Evolutionary conservation across 2,113 vertebrate genomes (phyloP).

Genomic region (Tapirus terrestris): DNA sequence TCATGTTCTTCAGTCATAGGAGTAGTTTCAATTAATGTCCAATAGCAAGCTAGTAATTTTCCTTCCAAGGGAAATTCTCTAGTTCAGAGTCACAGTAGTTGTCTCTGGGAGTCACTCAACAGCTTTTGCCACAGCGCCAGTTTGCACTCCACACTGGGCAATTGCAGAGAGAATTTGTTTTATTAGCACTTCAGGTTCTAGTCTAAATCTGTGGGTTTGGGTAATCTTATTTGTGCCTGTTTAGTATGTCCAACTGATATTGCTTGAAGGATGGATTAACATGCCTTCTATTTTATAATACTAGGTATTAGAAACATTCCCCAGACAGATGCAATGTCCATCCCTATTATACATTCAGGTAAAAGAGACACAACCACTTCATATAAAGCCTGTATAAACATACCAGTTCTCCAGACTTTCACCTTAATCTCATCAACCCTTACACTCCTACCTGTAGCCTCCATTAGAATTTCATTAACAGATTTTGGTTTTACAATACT

Average conservation of each 20-base stretch:
- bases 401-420: background rate
- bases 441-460: background rate
- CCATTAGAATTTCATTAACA: background rate
- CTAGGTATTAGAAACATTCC: background rate
- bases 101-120: background rate
- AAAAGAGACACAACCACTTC: background rate
- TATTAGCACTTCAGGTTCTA: background rate
- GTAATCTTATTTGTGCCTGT: background rate
- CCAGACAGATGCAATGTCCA: background rate
- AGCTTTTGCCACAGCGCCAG: background rate
- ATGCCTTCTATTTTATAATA: background rate
- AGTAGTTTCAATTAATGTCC: background rate
- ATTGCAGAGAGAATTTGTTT: background rate
- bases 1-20: background rate
- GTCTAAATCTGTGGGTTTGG: background rate
- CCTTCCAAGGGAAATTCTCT: background rate
- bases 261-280: background rate
- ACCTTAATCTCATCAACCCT: background rate
- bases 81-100: background rate
- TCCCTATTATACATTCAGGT: background rate
- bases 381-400: background rate
- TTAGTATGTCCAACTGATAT: background rate
- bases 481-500: background rate
- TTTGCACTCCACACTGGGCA: background rate
- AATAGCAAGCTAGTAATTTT: background rate